Evolutionary conservation across 2,113 vertebrate genomes (phyloP).

Genomic region (Anarrhichthys ocellatus): DNA sequence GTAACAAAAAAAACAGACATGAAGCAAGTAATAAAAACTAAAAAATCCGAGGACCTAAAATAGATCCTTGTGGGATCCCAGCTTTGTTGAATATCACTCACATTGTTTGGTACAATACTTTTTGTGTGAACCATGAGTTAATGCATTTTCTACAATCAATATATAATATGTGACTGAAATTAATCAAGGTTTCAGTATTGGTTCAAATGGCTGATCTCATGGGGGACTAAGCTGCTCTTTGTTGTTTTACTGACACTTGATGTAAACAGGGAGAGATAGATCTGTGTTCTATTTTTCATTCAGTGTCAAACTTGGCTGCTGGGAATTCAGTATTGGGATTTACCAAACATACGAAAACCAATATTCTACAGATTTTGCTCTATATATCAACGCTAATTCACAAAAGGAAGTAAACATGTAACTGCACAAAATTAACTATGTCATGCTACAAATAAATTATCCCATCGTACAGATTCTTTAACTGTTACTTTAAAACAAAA

Average conservation of each 20-base stretch:
- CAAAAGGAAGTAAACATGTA: not conserved
- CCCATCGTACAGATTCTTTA: not conserved
- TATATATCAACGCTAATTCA: not conserved
- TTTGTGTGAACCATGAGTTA: not conserved
- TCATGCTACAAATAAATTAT: not conserved
- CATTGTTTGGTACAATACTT: not conserved
- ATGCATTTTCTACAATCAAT: not conserved
- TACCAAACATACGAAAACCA: not conserved
- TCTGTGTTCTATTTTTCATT: not conserved
- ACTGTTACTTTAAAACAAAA: not conserved
- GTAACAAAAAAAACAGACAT: not conserved
- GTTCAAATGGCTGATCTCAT: not conserved
- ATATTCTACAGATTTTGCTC: not conserved
- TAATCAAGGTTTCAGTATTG: not conserved
- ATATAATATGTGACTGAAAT: not conserved
- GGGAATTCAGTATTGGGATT: not conserved
- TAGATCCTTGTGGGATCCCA: not conserved
- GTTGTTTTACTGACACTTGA: not conserved
- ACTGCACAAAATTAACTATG: not conserved
- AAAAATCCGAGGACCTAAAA: not conserved
- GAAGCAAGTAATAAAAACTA: not conserved
- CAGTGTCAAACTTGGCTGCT: not conserved
- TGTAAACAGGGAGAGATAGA: not conserved
- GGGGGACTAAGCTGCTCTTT: not conserved
- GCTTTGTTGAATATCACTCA: not conserved